A percentile compares a stretch with the other conserved stretches of the same genome.
Evolutionary conservation across 2,888 invertebrate genomes (phyloP).

Genomic region (Melanophora roralis): DNA sequence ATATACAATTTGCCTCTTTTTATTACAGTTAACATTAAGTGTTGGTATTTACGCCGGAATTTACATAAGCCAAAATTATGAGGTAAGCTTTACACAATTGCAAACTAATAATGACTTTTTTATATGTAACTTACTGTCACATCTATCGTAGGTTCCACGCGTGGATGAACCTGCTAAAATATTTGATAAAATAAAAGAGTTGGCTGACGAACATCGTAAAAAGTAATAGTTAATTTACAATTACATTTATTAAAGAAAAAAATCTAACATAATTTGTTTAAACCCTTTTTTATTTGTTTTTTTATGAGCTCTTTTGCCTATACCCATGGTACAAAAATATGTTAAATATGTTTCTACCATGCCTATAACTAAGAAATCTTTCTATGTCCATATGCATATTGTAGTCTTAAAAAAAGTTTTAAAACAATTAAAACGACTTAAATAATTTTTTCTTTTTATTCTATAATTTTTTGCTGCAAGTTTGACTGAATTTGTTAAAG

Average conservation of each 20-base stretch:
- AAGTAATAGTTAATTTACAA: slow-evolving; percentile 77
- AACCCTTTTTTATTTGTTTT: slow-evolving; percentile 2
- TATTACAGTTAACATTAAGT: slow-evolving; percentile 81
- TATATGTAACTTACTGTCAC: slow-evolving; percentile 55
- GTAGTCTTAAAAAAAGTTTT: slow-evolving; percentile 13
- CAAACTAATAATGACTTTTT: neutral
- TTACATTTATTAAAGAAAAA: neutral
- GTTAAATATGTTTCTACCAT: neutral
- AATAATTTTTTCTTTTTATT: neutral
- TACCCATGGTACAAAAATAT: too few species aligned
- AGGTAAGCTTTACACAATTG: slow-evolving; percentile 74
- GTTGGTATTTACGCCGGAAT: slow-evolving; percentile 85
- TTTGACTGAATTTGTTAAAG: neutral
- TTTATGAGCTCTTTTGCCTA: too few species aligned
- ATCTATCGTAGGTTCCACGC: slow-evolving; percentile 84
- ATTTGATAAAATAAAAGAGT: slow-evolving; percentile 82
- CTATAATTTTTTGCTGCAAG: neutral
- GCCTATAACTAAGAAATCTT: slow-evolving; percentile 27
- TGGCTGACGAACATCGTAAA: slow-evolving; percentile 79
- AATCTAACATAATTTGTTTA: neutral
- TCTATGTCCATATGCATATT: too few species aligned
- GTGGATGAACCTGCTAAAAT: slow-evolving; percentile 89
- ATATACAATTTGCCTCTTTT: slow-evolving; percentile 31
- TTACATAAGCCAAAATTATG: slow-evolving; percentile 85
- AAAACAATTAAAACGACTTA: neutral